Percentiles rank a stretch among this genome's conserved stretches.
Conservation (phyloP, 2,888 invertebrate genomes). For the Prosapia bicincta region DNA sequence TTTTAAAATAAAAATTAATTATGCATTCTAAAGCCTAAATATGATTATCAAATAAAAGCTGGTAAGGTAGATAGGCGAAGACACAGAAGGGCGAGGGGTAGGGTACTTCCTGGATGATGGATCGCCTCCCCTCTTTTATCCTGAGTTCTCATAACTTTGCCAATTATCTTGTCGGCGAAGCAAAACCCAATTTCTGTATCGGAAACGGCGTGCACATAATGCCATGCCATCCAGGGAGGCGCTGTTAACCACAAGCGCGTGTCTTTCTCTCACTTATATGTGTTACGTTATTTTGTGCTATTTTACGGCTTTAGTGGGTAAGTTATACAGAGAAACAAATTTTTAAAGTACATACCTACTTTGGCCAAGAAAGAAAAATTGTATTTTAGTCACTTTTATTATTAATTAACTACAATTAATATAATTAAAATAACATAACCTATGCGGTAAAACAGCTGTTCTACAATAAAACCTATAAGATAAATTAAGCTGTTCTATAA, state of each 20-base stretch:
- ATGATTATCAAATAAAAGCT: neutral
- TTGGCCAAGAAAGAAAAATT: too few species aligned
- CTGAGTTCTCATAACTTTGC: constrained; percentile 2
- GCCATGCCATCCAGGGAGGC: neutral
- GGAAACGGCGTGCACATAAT: neutral
- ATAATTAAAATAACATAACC: too few species aligned
- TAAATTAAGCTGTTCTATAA: too few species aligned
- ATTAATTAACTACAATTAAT: too few species aligned
- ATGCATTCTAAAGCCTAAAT: neutral
- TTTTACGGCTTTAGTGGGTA: too few species aligned
- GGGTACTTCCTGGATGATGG: neutral
- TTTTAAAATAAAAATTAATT: neutral
- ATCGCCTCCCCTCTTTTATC: neutral
- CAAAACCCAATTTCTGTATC: constrained; percentile 2
- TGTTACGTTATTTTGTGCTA: too few species aligned
- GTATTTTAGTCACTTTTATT: too few species aligned
- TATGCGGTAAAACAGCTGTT: too few species aligned
- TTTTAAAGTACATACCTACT: too few species aligned
- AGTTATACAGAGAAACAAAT: too few species aligned
- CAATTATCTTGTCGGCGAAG: neutral
- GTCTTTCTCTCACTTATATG: neutral
- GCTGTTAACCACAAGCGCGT: neutral
- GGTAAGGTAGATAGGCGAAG: neutral
- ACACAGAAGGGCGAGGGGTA: neutral
- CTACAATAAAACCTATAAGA: too few species aligned